phyloP scores from a whole-genome alignment of 2,888 invertebrate genomes.

The Phrixothrix hirtus region DNA sequence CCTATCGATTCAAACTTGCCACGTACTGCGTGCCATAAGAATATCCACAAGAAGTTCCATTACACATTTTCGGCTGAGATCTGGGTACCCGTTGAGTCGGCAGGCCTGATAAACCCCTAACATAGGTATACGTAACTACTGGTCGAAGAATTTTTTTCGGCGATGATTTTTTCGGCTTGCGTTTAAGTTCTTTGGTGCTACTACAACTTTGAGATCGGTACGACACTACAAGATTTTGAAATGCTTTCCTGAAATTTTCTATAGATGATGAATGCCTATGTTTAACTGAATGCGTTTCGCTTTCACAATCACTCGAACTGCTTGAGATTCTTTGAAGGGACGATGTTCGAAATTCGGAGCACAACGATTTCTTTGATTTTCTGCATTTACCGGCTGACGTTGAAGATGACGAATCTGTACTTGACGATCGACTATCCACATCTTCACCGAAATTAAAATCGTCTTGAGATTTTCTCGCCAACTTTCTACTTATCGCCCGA shows the following conservation, averaged over 20 bases:
- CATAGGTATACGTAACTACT: slow-evolving; percentile 79
- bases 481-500: slow-evolving; percentile 66
- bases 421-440: slow-evolving; percentile 57
- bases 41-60: slow-evolving; percentile 48
- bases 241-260: slow-evolving; percentile 72
- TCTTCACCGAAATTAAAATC: slow-evolving; percentile 57
- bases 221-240: slow-evolving; percentile 67
- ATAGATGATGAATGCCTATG: slow-evolving; percentile 57
- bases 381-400: slow-evolving; percentile 47
- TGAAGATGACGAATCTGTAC: slow-evolving; percentile 53
- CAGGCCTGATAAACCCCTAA: slow-evolving; percentile 77
- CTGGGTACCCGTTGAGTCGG: slow-evolving; percentile 81
- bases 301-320: slow-evolving; percentile 66
- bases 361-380: slow-evolving; percentile 41
- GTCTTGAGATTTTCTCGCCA: slow-evolving; percentile 61
- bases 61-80: slow-evolving; percentile 46
- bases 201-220: slow-evolving; percentile 68
- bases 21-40: slow-evolving; percentile 50
- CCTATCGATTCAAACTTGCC: slow-evolving; percentile 48
- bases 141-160: slow-evolving; percentile 77
- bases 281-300: slow-evolving; percentile 60
- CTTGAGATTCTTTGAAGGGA: slow-evolving; percentile 59
- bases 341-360: slow-evolving; percentile 48
- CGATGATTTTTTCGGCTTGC: slow-evolving; percentile 63
- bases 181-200: slow-evolving; percentile 51